Evolutionary conservation across 2,888 invertebrate species (phyloP).

Genomic region (Blastobasis adustella): DNA sequence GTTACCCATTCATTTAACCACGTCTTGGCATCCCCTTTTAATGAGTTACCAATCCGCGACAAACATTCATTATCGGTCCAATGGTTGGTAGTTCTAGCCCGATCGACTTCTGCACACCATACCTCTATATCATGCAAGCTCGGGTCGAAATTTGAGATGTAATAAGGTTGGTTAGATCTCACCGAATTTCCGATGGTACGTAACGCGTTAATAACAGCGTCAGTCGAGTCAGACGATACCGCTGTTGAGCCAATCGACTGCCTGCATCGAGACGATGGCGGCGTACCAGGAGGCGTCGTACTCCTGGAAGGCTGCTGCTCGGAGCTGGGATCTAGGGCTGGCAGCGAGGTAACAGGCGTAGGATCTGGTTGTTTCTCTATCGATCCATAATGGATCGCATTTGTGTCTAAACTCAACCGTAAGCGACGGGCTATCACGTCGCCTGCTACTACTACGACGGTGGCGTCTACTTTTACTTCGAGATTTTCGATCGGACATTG

Average conservation of each 20-base stretch:
- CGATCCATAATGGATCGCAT: neutral
- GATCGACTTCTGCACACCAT: constrained; percentile 14
- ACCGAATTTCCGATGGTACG: neutral
- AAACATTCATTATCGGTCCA: constrained; percentile 2
- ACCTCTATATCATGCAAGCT: constrained; percentile 11
- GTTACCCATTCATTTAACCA: no score
- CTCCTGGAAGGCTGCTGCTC: neutral
- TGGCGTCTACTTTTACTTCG: no score
- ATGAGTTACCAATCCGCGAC: neutral
- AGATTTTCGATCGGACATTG: no score
- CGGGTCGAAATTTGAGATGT: constrained; percentile 6
- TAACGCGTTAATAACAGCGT: neutral
- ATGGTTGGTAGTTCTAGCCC: constrained; percentile 1
- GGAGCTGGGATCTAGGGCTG: neutral
- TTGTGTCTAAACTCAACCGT: neutral
- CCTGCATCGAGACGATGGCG: neutral
- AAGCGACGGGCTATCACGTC: neutral
- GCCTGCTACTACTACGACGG: neutral
- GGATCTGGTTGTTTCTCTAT: neutral
- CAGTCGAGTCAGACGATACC: neutral
- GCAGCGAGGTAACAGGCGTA: neutral
- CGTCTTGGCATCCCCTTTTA: neutral
- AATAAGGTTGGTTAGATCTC: neutral
- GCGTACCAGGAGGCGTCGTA: neutral
- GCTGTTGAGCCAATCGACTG: neutral